Evolutionary conservation across 2,888 invertebrate species (phyloP), one percentile per base, ranked within the genome.

Genomic region (Sinotaia quadrata): DNA sequence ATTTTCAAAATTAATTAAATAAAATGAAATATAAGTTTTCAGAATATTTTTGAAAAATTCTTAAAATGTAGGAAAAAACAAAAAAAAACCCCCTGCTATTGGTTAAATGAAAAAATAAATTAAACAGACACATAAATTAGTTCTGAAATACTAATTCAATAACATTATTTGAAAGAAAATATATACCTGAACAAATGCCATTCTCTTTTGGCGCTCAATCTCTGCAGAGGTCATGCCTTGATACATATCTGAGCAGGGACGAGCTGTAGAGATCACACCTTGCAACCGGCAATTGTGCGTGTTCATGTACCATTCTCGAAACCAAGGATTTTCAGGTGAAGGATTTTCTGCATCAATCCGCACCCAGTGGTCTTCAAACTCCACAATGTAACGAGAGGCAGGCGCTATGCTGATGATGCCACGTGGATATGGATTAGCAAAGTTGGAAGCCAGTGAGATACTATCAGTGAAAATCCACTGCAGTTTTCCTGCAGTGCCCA

Each of bases 281-380:
- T 27, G 47, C 49, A 73, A 61, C 31, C 37, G 44, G 54, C 73
- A 73, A 66, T 66, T 47, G 41, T 73, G 37, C 5, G 24, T 66
- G 5, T 68, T 76, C 82, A 83, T 84, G 65, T 82, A 86, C 82
- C 84, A 84, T 29, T 81, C 78, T 47, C 74, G 67, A 61, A 78
- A 85, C 83, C 83, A 85, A 0, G 85, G 85, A 63, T 85, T 85
- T 51, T 84, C 82, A 2, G 68, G 2, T 0, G 79, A 78, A 0
- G 81, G 81, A 37, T 71, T 74, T 15, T 71, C 74, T 29, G 76
- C 78, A 52, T 84, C 74, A 24, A 85, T 78, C 58, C 82, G 70
- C 18, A 84, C 77, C 85, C 85, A 86, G 69, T 85, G 83, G 70
- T 84, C 84, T 67, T 85, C 85, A 78, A 86, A 86, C 70, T 85